A percentile compares a stretch with the other conserved stretches of the same genome.
Conservation (phyloP, 2,113 vertebrate genomes). For the Paraplagusia blochii region DNA sequence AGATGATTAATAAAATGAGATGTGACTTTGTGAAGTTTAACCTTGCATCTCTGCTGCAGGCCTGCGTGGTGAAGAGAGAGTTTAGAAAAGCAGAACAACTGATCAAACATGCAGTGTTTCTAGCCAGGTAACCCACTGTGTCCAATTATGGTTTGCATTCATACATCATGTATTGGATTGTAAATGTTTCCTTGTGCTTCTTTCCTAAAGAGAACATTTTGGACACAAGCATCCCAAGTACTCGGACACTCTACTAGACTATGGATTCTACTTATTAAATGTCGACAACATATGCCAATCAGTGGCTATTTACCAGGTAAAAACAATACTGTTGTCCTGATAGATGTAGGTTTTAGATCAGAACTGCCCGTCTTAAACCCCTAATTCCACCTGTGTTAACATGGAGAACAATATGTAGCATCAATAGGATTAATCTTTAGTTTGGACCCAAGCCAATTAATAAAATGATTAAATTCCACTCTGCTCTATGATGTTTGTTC, state of each 20-base stretch:
- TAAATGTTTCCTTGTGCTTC: constrained; percentile 13
- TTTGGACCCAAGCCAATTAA: too few relatives aligned
- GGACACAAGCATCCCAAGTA: constrained; percentile 98
- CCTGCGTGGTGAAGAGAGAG: constrained; percentile 97
- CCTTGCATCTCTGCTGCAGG: constrained; percentile 70
- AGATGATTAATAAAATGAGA: background rate
- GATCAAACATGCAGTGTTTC: constrained; percentile 97
- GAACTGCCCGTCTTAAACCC: too few relatives aligned
- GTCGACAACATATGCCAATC: constrained; percentile 99
- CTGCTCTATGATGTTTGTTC: too few relatives aligned
- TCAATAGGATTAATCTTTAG: too few relatives aligned
- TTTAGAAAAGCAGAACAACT: constrained; percentile 98
- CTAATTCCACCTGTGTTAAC: too few relatives aligned
- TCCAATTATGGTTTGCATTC: background rate
- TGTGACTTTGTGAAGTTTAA: background rate
- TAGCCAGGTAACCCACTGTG: constrained; percentile 84
- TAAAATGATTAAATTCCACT: too few relatives aligned
- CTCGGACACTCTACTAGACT: constrained; percentile 96
- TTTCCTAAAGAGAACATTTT: constrained; percentile 88
- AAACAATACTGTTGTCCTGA: background rate
- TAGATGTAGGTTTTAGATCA: too few relatives aligned
- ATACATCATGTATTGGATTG: background rate
- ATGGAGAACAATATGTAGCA: too few relatives aligned
- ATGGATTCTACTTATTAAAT: constrained; percentile 98
- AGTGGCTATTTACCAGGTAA: constrained; percentile 97